These are phyloP conservation scores for Artibeus lituratus DNA, from an alignment of 2,797 vertebrate genomes.

Conservation along the genomic window DNA sequence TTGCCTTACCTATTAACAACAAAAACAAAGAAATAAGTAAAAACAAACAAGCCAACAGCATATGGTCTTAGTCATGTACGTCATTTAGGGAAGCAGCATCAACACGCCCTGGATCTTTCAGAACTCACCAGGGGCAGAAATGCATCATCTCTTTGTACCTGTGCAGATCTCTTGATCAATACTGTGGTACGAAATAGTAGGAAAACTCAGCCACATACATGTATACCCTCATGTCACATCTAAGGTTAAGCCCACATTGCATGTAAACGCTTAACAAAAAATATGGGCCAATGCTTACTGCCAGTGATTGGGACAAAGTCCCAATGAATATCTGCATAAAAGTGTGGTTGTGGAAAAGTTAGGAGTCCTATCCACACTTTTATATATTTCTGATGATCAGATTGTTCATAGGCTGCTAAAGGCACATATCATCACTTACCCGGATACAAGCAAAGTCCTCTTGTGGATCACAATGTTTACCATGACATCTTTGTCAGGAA, in stretches of 20 bases:
- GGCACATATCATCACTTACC: too few species aligned
- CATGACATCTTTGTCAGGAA: too few species aligned
- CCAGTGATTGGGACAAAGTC: not conserved
- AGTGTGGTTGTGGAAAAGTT: too few species aligned
- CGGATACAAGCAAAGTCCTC: too few species aligned
- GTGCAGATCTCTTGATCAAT: not conserved
- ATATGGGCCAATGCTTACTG: not conserved
- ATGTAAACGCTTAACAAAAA: not conserved
- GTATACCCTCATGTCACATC: not conserved
- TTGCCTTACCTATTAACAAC: not conserved
- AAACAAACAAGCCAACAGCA: not conserved
- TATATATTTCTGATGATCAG: too few species aligned
- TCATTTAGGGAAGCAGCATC: not conserved
- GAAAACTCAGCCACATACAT: not conserved
- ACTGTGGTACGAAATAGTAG: too few species aligned
- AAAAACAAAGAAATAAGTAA: not conserved
- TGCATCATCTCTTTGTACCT: not conserved
- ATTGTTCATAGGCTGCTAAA: too few species aligned
- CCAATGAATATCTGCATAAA: too few species aligned
- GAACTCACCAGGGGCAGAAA: not conserved
- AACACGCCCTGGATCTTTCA: not conserved
- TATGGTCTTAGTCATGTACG: too few species aligned
- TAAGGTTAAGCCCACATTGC: not conserved
- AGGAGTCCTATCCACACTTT: too few species aligned
- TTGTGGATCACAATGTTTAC: too few species aligned